Evolutionary conservation across 2,888 invertebrate genomes (phyloP).

Genomic region (Exephanes ischioxanthus): DNA sequence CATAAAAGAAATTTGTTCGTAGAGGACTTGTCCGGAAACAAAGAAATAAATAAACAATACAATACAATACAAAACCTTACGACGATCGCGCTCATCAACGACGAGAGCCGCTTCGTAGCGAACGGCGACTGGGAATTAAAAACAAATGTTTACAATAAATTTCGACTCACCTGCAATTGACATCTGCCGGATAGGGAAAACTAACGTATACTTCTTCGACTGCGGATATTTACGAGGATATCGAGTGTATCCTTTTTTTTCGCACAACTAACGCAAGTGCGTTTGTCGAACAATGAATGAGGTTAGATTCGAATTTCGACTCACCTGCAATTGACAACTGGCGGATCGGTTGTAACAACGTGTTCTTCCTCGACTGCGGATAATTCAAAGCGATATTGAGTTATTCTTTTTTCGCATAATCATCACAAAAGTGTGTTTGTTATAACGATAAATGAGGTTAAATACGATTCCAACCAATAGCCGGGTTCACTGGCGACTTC

Average conservation of each 20-base stretch:
- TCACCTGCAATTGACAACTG: constrained; percentile 22
- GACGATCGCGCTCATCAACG: too few relatives aligned
- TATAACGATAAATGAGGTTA: neutral
- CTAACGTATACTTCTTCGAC: neutral
- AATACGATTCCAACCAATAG: neutral
- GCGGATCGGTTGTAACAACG: neutral
- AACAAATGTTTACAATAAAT: neutral
- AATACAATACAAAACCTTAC: too few relatives aligned
- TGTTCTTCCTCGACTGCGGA: neutral
- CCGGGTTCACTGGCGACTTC: neutral
- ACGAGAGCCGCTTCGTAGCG: neutral
- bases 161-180: neutral
- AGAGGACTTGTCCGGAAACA: too few relatives aligned
- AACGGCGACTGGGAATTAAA: neutral
- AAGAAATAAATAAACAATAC: too few relatives aligned
- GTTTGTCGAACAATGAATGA: neutral
- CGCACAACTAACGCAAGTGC: neutral
- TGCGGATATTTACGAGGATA: neutral
- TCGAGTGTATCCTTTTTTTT: neutral
- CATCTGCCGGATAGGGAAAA: neutral
- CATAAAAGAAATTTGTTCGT: too few relatives aligned
- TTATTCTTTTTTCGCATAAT: neutral
- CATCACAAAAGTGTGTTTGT: neutral
- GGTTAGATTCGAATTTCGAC: constrained; percentile 6
- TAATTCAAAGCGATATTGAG: neutral